Evolutionary conservation across 2,113 vertebrate species (phyloP).

Genomic region (Calyptommatus sinebrachiatus): DNA sequence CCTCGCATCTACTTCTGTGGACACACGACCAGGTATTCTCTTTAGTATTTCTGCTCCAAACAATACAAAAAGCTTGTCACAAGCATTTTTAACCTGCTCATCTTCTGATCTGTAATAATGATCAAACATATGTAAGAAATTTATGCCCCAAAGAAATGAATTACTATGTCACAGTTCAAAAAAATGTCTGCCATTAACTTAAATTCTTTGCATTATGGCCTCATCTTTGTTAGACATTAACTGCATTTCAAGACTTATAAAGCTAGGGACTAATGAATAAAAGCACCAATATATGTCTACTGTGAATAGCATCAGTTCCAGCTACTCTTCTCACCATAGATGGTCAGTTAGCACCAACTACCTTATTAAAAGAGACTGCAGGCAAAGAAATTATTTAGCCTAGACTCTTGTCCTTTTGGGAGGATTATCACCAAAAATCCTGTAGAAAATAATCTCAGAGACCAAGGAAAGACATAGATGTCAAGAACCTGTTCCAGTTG

Average conservation of each 20-base stretch:
- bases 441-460: no score
- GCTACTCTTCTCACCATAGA: no score
- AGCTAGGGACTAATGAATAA: neutral
- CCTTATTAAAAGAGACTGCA: no score
- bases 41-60: conserved; percentile 95
- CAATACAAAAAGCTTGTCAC: conserved; percentile 92
- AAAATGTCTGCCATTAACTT: neutral
- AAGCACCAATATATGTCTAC: neutral
- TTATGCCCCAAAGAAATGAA: neutral
- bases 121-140: conserved; percentile 25
- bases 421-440: no score
- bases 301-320: no score
- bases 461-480: no score
- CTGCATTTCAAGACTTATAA: conserved; percentile 1
- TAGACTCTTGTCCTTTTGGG: no score
- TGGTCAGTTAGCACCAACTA: no score
- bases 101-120: conserved; percentile 79
- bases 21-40: conserved; percentile 94
- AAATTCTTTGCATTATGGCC: neutral
- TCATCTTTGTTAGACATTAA: neutral
- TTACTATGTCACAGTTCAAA: neutral
- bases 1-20: conserved; percentile 97
- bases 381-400: no score
- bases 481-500: no score
- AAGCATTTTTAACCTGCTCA: conserved; percentile 84